A percentile compares a stretch with the other conserved stretches of the same genome.
phyloP scores from a whole-genome alignment of 2,113 vertebrate genomes.

The Balaenoptera acutorostrata region DNA sequence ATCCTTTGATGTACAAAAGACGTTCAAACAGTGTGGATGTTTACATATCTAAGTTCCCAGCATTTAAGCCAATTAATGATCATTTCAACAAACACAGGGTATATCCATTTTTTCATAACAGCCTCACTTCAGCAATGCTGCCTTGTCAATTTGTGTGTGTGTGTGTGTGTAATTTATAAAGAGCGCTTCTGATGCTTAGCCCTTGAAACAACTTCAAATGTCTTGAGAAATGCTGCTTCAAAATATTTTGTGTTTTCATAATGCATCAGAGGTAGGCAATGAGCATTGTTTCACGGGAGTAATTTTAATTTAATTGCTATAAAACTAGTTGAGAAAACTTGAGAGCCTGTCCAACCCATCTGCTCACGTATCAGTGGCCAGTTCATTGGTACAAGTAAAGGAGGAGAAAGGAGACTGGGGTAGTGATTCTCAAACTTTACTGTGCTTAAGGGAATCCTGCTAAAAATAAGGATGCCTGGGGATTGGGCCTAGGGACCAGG shows the following conservation, averaged over 20 bases:
- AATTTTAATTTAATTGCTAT: neutral
- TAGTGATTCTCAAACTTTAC: neutral
- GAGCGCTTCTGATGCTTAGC: neutral
- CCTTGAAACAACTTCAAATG: neutral
- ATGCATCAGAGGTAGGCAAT: neutral
- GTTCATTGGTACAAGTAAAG: neutral
- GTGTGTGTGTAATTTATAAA: neutral
- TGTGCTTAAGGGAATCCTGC: neutral
- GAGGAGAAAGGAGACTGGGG: neutral
- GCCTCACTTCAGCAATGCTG: neutral
- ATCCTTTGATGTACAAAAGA: slow-evolving; percentile 32
- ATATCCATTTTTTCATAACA: neutral
- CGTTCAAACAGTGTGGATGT: slow-evolving; percentile 20
- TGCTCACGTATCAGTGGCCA: neutral
- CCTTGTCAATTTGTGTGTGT: neutral
- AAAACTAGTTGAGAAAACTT: neutral
- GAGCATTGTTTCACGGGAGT: neutral
- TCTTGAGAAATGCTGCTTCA: slow-evolving; percentile 18
- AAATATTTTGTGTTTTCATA: neutral
- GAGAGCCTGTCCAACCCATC: neutral
- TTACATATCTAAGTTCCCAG: slow-evolving; percentile 39
- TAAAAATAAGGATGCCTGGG: neutral
- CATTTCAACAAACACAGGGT: slow-evolving; percentile 27
- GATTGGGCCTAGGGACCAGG: neutral
- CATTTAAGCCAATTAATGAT: slow-evolving; percentile 39